phyloP scores from a whole-genome alignment of 2,797 vertebrate genomes.

The Zonotrichia albicollis region DNA sequence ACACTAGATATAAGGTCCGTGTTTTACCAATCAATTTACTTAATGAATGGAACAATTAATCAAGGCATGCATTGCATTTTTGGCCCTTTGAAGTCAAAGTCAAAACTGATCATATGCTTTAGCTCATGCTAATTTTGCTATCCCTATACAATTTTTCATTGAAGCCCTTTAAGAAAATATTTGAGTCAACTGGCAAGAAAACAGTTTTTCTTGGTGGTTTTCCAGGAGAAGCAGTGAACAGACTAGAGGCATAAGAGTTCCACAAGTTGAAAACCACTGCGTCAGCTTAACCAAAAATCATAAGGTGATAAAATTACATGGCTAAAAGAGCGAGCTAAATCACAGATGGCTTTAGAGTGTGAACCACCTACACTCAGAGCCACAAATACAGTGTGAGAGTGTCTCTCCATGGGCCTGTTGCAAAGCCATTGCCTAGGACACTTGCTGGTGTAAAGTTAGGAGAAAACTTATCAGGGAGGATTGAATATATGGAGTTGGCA shows the following conservation, averaged over 20 bases:
- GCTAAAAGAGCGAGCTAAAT: neutral
- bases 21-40: neutral
- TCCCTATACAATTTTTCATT: neutral
- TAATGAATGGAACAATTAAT: neutral
- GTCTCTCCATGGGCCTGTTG: neutral
- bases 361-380: neutral
- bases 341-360: neutral
- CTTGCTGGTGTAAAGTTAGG: neutral
- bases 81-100: neutral
- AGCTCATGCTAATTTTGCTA: neutral
- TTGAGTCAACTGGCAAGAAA: neutral
- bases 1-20: neutral
- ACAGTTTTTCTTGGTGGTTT: constrained; percentile 2
- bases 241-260: neutral
- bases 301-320: neutral
- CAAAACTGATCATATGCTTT: neutral
- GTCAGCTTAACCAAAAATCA: neutral
- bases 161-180: neutral
- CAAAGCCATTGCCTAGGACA: neutral
- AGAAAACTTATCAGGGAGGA: neutral
- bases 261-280: neutral
- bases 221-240: neutral
- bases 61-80: neutral
- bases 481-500: neutral
- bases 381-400: neutral